These are phyloP conservation scores for Sphenopsis melanotis DNA, from an alignment of 2,797 vertebrate genomes.

Conservation along the genomic window DNA sequence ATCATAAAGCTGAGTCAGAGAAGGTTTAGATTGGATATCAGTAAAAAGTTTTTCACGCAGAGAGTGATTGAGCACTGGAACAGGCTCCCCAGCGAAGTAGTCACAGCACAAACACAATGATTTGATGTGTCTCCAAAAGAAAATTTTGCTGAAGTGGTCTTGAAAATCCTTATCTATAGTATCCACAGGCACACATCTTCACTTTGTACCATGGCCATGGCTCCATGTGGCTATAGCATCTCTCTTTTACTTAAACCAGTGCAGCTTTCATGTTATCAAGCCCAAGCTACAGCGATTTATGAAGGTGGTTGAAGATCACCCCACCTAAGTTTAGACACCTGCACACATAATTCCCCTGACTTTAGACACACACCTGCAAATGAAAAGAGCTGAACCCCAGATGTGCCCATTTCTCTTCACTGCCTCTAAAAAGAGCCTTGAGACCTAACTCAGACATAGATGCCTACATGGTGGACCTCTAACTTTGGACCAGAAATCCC, in stretches of 20 bases:
- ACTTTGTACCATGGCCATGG: accelerated
- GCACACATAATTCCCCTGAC: background rate
- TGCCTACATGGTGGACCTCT: background rate
- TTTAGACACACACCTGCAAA: accelerated
- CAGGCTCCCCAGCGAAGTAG: background rate
- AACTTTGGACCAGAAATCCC: background rate
- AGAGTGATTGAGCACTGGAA: accelerated
- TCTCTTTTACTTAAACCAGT: background rate
- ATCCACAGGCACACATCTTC: background rate
- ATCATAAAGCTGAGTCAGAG: background rate
- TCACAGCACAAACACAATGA: background rate
- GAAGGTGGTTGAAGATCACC: background rate
- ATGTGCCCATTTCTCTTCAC: background rate
- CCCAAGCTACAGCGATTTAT: background rate
- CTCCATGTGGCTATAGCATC: background rate
- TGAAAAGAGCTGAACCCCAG: background rate
- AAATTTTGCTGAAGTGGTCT: background rate
- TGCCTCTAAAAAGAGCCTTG: background rate
- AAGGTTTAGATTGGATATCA: background rate
- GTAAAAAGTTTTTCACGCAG: background rate
- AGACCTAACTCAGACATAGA: background rate
- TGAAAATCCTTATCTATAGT: background rate
- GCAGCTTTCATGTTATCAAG: background rate
- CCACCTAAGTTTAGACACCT: background rate
- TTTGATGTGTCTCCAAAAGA: background rate